Evolutionary conservation across 1,140 invertebrate species (phyloP).

Genomic region (Pygmarrhopalites habei): DNA sequence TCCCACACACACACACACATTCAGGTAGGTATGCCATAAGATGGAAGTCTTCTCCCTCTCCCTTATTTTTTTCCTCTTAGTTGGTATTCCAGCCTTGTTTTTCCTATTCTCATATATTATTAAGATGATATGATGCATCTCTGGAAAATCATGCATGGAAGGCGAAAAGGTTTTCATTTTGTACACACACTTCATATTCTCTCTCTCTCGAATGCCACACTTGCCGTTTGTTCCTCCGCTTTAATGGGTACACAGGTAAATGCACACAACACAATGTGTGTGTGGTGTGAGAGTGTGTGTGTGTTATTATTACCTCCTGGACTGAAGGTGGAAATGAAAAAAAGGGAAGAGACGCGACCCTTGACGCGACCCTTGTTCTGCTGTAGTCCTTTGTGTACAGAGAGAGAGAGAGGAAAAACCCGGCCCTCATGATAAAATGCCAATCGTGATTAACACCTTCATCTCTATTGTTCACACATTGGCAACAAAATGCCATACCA

Average conservation of each 20-base stretch:
- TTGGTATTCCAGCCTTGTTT: too few relatives aligned
- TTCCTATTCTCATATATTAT: too few relatives aligned
- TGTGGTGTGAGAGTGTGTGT: background rate
- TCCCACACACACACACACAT: too few relatives aligned
- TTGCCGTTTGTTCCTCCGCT: too few relatives aligned
- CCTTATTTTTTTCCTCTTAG: too few relatives aligned
- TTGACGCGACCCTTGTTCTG: background rate
- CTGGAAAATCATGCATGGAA: too few relatives aligned
- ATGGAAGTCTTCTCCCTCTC: too few relatives aligned
- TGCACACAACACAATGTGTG: background rate
- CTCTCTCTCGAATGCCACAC: too few relatives aligned
- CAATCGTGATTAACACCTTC: constrained; percentile 22
- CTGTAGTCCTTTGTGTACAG: background rate
- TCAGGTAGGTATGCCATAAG: too few relatives aligned
- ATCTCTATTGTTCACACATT: constrained; percentile 24
- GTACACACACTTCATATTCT: too few relatives aligned
- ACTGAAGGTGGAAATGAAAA: background rate
- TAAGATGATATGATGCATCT: too few relatives aligned
- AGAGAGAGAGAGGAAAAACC: background rate
- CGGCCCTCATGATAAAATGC: constrained; percentile 17
- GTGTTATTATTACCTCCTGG: background rate
- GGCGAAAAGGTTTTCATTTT: too few relatives aligned
- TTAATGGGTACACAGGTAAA: background rate
- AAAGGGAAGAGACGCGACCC: background rate
- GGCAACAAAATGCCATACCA: background rate